These are phyloP conservation scores for Halcyon malimbica DNA, from an alignment of 2,113 vertebrate genomes.

Conservation along the genomic window DNA sequence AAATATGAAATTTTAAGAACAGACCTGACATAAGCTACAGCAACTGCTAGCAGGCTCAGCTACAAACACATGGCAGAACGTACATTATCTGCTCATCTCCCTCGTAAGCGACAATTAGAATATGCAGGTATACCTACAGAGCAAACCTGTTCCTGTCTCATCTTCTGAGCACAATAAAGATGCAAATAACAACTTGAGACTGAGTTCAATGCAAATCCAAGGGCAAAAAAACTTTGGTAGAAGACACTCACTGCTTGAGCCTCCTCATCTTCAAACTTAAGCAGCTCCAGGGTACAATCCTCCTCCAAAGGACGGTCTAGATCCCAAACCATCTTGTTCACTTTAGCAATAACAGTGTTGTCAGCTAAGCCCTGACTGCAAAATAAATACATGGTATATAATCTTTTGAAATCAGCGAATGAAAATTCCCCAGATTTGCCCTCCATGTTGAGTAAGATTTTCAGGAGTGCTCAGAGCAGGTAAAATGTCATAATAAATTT, in stretches of 20 bases:
- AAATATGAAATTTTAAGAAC: not conserved
- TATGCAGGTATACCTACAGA: not conserved
- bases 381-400: not conserved
- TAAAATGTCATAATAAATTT: not conserved
- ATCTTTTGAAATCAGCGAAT: not conserved
- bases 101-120: not conserved
- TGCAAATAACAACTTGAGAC: not conserved
- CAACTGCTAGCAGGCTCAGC: not conserved
- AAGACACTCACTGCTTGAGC: constrained; percentile 91
- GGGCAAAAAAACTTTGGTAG: not conserved
- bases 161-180: not conserved
- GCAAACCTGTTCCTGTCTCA: not conserved
- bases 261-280: constrained; percentile 97
- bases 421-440: not conserved
- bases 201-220: not conserved
- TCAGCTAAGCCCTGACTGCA: constrained; percentile 94
- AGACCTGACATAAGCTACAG: not conserved
- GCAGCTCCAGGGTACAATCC: constrained; percentile 89
- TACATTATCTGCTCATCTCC: not conserved
- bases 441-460: not conserved
- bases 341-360: constrained; percentile 92
- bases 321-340: constrained; percentile 92
- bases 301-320: constrained; percentile 92
- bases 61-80: not conserved
- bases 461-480: not conserved